Evolutionary conservation across 1,140 invertebrate species (phyloP), one percentile per base, ranked within the genome.

Genomic region (Tetramorium alpestre): DNA sequence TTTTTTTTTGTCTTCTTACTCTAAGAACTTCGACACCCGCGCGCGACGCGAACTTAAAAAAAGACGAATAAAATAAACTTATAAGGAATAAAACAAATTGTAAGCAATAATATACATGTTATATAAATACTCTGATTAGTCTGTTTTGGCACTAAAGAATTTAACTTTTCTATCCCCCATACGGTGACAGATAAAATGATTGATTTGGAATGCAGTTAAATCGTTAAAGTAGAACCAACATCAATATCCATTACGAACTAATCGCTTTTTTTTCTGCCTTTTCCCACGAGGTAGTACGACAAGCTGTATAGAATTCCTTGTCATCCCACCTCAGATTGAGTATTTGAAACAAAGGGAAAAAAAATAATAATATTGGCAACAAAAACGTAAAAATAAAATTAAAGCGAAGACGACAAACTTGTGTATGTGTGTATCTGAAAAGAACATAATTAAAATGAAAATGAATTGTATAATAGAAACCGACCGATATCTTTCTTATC

Each of bases 91-190:
- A 89, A 85, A 88, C 33, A 60, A 70, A 49, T 67, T n/a, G 44
- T 82, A 73, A 85, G 75, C 75, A 62, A 88, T 72, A 51, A 69
- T 85, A 85, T 49, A 64, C 67, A 60, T 85, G 69, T 85, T 88
- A 75, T 75, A 88, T 85, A 72, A 86, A 84, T 88, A 89, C 70
- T 89, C 87, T 87, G 65, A 84, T 84, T 85, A 18, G 28, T 88
- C 76, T 62, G 62, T 87, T 93, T 93, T 93, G 92, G 92, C 92
- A 93, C 93, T 93, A 93, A 93, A 93, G 90, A 93, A 93, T 93
- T 90, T 90, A 89, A 84, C 58, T 84, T 60, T 28, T 60, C 54
- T 73, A 73, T 62, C 41, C 8, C 54, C 8, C 54, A 25, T 67
- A 54, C 82, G 60, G 47, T 70, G 78, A 81, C 44, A 41, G 38